Base-by-base conservation (phyloP, 1,140 invertebrate genomes). In the Pogonus chalceus region DNA sequence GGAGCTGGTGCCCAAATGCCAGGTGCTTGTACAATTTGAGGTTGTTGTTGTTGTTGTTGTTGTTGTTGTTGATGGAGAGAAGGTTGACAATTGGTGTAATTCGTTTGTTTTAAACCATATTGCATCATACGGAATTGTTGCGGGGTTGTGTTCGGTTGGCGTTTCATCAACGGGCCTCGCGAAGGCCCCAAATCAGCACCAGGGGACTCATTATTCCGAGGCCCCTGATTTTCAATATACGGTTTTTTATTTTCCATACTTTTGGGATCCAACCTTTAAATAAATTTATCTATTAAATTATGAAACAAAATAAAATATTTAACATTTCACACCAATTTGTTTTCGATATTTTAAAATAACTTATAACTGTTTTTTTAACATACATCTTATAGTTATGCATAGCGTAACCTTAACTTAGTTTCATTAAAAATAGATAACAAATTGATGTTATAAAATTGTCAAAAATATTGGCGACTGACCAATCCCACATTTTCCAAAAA, bases 401-500 rank as follows among this genome's bases (percentile, higher is more conserved):
- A 61, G n/a, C 56, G 53, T 56, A 56, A 52, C 53, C 53, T 48
- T 49, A 63, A 37, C 23, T 20, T 24, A 50, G 2, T 35, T n/a
- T 47, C 18, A 47, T 51, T 54, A 53, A 47, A 21, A n/a, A 58
- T 48, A 10, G 35, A 57, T 43, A 35, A 50, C 47, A 35, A 26
- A 51, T 53, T 26, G 23, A 43, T 46, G 35, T 50, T 16, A 52
- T 52, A 52, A 26, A 46, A 2, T 50, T 20, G 24, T 24, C 35
- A 48, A 54, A 55, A 52, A 43, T n/a, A n/a, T n/a, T n/a, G n/a
- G 51, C 22, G 39, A 75, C 76, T 80, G 72, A 83, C 80, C 80
- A 83, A 63, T 81, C 79, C 74, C 80, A 80, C 57, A 82, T 73
- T 63, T 81, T 77, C 75, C 79, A 81, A 55, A 83, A 74, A 68